Percentiles rank a stretch among this genome's conserved stretches.
phyloP scores from a whole-genome alignment of 2,113 vertebrate genomes.

The Lepus europaeus region DNA sequence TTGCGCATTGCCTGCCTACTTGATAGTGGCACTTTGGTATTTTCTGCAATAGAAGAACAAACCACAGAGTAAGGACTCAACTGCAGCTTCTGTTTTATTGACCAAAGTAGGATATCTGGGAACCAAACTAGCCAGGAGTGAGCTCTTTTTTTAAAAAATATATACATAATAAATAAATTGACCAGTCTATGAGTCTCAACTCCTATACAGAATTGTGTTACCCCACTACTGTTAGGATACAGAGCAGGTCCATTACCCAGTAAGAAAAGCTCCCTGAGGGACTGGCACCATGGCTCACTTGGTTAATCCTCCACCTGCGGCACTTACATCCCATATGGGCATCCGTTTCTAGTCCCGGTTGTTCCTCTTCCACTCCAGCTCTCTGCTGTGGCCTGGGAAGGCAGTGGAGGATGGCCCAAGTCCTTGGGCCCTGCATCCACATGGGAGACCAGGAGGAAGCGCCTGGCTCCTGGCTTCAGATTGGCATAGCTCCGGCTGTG shows the following conservation, averaged over 20 bases:
- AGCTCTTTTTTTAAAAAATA: neutral
- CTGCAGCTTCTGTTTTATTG: slow-evolving; percentile 9
- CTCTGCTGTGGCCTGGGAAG: too few relatives aligned
- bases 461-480: too few relatives aligned
- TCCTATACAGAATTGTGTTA: neutral
- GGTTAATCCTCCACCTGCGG: too few relatives aligned
- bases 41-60: slow-evolving; percentile 54
- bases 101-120: neutral
- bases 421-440: too few relatives aligned
- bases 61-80: neutral
- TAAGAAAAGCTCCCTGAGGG: neutral
- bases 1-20: neutral
- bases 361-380: too few relatives aligned
- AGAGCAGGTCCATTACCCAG: neutral
- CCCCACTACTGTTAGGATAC: neutral
- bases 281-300: too few relatives aligned
- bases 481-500: too few relatives aligned
- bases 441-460: too few relatives aligned
- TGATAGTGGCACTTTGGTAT: slow-evolving; percentile 39
- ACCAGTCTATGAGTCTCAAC: neutral
- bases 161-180: neutral
- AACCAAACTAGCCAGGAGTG: neutral
- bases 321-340: too few relatives aligned
- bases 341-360: too few relatives aligned
- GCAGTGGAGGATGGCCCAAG: too few relatives aligned